Base-by-base conservation (phyloP, 2,797 vertebrate genomes). In the Anomalospiza imberbis region DNA sequence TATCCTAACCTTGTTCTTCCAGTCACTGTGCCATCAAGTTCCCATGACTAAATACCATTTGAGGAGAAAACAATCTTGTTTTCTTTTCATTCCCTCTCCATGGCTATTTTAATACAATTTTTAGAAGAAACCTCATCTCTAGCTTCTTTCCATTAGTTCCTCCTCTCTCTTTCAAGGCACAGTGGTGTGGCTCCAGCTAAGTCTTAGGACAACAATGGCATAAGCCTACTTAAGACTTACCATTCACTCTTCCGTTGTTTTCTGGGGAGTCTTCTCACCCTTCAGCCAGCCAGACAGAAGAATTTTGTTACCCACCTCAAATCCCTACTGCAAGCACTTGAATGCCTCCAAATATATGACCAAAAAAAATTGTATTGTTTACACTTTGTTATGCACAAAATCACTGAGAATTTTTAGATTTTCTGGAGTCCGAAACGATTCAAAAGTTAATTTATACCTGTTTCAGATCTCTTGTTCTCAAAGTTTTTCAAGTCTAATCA, bases 251-350 rank as follows among this genome's bases (percentile, higher is more conserved):
- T 74, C 29, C 6, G 0, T 10, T 83, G 42, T 83, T 80, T 88
- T 74, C 48, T 57, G 42, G 16, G 28, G 7, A 63, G 24, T 31
- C 50, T 81, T 62, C 55, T 86, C 32, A 75, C 34, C 12, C 2
- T 1, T 36, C 12, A 57, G 4, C 14, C 73, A 94, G 2, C 1
- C 34, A 74, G 36, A 0, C 3, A 58, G 57, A 63, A 67, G 5
- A 85, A 82, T n/a, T 36, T 72, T 34, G 19, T 44, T 65, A 42
- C 13, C 13, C 36, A 58, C 10, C 6, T 73, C 13, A 79, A 89
- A 82, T 48, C 40, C 48, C 24, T 66, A 19, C 36, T 79, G 36
- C 34, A 85, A 73, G 60, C 40, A 75, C 34, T 42, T 17, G 22
- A 63, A 77, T 14, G 79, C 8, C 66, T 85, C 38, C 28, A n/a